These are phyloP conservation scores for Phyllotreta striolata DNA, from an alignment of 2,888 invertebrate species.

Conservation along the genomic window DNA sequence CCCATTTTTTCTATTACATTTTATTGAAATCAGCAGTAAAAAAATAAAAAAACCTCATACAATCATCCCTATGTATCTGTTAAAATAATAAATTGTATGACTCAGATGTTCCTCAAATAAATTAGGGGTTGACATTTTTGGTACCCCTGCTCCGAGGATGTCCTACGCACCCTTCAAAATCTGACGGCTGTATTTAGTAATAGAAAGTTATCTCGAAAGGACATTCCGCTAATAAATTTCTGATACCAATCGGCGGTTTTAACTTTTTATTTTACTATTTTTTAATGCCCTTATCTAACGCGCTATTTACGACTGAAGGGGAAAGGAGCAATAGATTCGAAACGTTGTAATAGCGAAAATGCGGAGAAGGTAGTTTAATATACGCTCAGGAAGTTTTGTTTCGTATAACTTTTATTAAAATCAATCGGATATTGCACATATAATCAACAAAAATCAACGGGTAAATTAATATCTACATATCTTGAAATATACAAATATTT, in stretches of 20 bases:
- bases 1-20: no score
- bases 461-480: constrained; percentile 38
- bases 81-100: no score
- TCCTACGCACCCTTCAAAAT: constrained; percentile 48
- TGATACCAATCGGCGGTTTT: constrained; percentile 53
- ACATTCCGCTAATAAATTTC: constrained; percentile 60
- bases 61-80: no score
- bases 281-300: constrained; percentile 42
- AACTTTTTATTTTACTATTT: constrained; percentile 52
- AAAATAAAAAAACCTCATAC: no score
- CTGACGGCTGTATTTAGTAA: constrained; percentile 55
- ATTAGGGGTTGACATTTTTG: constrained; percentile 42
- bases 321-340: constrained; percentile 46
- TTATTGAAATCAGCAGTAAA: no score
- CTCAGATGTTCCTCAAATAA: no score
- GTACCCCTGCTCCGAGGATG: constrained; percentile 36
- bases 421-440: constrained; percentile 41
- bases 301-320: constrained; percentile 41
- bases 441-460: constrained; percentile 43
- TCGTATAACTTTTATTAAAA: constrained; percentile 42
- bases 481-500: constrained; percentile 44
- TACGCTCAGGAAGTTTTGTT: background rate
- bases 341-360: constrained; percentile 33
- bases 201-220: constrained; percentile 57
- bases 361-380: no score